Evolutionary conservation across 2,888 invertebrate species (phyloP).

Genomic region (Rugalucina vietnamica): DNA sequence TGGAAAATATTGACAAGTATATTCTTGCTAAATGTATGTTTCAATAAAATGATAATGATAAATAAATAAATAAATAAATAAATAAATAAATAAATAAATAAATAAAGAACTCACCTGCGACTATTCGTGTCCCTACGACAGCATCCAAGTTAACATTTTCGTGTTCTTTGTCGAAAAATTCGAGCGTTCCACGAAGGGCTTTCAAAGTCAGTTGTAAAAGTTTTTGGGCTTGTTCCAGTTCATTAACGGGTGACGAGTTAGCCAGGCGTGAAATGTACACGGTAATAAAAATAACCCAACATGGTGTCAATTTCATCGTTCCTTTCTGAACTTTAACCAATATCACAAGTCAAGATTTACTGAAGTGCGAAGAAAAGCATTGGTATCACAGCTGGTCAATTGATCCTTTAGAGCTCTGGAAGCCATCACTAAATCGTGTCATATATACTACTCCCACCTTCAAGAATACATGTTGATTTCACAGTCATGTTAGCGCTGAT

Average conservation of each 20-base stretch:
- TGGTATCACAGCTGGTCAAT: background rate
- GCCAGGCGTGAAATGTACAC: background rate
- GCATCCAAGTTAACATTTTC: slow-evolving; percentile 79
- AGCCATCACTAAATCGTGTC: background rate
- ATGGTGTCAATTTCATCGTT: background rate
- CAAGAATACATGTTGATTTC: background rate
- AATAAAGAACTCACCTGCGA: slow-evolving; percentile 74
- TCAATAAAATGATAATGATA: too few relatives aligned
- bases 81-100: background rate
- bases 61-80: background rate
- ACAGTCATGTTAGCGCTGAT: background rate
- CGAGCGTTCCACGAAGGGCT: slow-evolving; percentile 67
- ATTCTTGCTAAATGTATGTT: too few relatives aligned
- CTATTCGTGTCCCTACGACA: slow-evolving; percentile 79
- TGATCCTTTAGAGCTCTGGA: background rate
- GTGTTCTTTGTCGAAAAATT: slow-evolving; percentile 74
- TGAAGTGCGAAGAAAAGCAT: background rate
- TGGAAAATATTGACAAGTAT: too few relatives aligned
- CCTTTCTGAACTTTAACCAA: background rate
- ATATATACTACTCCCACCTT: slow-evolving; percentile 2
- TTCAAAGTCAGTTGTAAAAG: slow-evolving; percentile 45
- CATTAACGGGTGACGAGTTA: background rate
- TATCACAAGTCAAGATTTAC: background rate
- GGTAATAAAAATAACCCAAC: background rate
- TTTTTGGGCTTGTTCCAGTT: slow-evolving; percentile 30